Conservation (phyloP, 2,797 vertebrate genomes). For the Catharus ustulatus region DNA sequence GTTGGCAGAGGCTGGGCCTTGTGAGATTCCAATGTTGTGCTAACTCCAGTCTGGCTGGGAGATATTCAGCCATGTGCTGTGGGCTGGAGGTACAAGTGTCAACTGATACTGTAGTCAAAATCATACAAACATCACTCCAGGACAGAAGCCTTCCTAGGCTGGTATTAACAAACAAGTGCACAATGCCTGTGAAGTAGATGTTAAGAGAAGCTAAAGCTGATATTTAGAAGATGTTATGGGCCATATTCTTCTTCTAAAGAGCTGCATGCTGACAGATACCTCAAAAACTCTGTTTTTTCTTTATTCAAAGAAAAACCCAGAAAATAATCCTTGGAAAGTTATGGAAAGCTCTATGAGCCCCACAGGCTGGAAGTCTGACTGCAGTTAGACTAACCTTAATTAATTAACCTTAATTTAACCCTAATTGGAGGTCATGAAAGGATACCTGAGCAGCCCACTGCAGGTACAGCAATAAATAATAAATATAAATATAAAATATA, state of each 20-base stretch:
- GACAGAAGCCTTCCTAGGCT: not conserved
- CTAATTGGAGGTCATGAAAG: not conserved
- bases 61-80: rapidly evolving
- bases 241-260: not conserved
- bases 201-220: not conserved
- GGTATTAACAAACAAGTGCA: not conserved
- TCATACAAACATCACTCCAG: not conserved
- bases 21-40: not conserved
- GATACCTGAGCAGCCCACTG: not conserved
- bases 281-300: not conserved
- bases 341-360: not conserved
- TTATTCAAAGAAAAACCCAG: not conserved
- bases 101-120: not conserved
- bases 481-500: too few relatives aligned
- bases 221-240: not conserved
- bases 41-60: rapidly evolving
- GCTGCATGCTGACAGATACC: not conserved
- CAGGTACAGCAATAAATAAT: not conserved
- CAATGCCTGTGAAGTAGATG: not conserved
- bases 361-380: not conserved
- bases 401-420: not conserved
- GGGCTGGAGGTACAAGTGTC: not conserved
- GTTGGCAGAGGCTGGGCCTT: not conserved
- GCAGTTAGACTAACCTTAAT: not conserved
- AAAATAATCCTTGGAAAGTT: not conserved